phyloP scores from a whole-genome alignment of 2,113 vertebrate genomes.

The Lamprotornis superbus region DNA sequence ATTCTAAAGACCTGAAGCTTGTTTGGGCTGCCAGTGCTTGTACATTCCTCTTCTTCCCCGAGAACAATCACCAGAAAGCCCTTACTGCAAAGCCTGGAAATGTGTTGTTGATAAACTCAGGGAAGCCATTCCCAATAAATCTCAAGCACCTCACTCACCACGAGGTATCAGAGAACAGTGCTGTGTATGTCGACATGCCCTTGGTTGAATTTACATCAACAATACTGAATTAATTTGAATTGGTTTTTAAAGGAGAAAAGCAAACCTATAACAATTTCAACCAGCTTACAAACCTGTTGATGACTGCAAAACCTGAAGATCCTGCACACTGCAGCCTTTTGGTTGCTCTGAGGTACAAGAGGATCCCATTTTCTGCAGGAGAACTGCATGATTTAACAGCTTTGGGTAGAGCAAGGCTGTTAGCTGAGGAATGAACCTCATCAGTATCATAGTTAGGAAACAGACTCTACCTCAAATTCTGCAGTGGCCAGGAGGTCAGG shows the following conservation, averaged over 20 bases:
- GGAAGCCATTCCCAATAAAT: background rate
- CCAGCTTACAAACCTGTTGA: background rate
- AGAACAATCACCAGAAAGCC: rapidly evolving
- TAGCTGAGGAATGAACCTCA: background rate
- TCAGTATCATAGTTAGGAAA: background rate
- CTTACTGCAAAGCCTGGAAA: background rate
- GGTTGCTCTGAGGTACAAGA: background rate
- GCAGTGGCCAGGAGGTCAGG: background rate
- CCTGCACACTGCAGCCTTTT: background rate
- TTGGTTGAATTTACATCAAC: background rate
- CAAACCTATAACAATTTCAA: background rate
- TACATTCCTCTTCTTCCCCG: background rate
- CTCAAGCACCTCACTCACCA: background rate
- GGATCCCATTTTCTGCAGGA: background rate
- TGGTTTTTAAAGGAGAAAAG: background rate
- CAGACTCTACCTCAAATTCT: background rate
- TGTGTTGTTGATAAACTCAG: background rate
- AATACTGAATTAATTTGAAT: background rate
- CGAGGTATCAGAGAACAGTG: background rate
- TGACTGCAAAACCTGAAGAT: background rate
- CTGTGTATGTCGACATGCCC: too few relatives aligned
- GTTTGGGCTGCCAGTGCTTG: background rate
- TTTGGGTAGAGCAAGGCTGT: background rate
- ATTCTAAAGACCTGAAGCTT: background rate
- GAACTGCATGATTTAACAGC: background rate